Conservation (phyloP, 2,888 invertebrate genomes). For the Polydrusus tereticollis region DNA sequence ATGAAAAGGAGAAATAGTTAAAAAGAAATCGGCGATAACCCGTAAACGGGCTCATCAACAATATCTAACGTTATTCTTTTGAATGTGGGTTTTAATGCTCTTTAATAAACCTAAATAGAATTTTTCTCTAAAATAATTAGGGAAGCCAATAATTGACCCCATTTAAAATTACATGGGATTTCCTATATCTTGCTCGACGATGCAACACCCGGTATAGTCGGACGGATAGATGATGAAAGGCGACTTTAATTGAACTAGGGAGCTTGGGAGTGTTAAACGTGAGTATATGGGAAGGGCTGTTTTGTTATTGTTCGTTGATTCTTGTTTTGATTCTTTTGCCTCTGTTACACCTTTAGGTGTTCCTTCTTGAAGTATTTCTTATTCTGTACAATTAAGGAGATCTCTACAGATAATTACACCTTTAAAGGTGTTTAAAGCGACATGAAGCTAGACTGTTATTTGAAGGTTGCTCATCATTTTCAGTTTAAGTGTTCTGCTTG, state of each 20-base stretch:
- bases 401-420: not conserved
- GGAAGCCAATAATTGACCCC: no score
- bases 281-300: not conserved
- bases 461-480: not conserved
- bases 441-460: not conserved
- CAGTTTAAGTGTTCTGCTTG: not conserved
- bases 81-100: no score
- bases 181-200: no score
- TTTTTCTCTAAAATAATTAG: no score
- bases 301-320: not conserved
- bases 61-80: no score
- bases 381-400: not conserved
- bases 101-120: no score
- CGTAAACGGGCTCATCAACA: no score
- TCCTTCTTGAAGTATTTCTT: no score
- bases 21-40: no score
- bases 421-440: not conserved
- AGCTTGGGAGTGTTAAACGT: not conserved
- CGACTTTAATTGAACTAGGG: not conserved
- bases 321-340: not conserved
- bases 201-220: no score
- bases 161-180: no score
- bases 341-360: not conserved
- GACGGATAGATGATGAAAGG: not conserved
- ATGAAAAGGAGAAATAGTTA: no score